These are phyloP conservation scores for Drosophila birchii DNA, from an alignment of 2,888 invertebrate species.

Conservation along the genomic window DNA sequence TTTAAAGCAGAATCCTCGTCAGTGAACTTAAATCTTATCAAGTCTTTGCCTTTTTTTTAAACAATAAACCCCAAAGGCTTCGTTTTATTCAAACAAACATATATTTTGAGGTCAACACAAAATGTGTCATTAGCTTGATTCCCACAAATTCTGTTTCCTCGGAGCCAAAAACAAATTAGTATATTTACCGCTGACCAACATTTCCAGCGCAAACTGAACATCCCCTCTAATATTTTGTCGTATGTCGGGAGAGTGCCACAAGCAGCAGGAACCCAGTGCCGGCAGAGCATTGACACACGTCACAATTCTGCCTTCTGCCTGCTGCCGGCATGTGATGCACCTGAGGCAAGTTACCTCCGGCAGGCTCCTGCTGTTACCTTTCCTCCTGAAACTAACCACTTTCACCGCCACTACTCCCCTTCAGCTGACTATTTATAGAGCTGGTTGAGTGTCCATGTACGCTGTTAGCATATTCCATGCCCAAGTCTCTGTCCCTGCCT, in stretches of 20 bases:
- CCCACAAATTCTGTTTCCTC: constrained; percentile 9
- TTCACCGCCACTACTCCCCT: constrained; percentile 1
- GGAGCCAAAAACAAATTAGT: constrained; percentile 17
- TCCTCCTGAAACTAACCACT: background rate
- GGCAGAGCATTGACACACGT: constrained; percentile 44
- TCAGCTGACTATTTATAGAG: constrained; percentile 69
- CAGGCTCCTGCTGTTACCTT: too few relatives aligned
- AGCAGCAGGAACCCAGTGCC: constrained; percentile 32
- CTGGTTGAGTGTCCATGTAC: constrained; percentile 63
- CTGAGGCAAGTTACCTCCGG: constrained; percentile 37
- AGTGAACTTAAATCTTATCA: too few relatives aligned
- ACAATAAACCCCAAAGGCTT: background rate
- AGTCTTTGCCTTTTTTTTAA: background rate
- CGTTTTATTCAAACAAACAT: background rate
- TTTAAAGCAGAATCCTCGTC: background rate
- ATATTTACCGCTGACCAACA: constrained; percentile 28
- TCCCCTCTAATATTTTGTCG: background rate
- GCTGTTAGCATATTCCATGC: constrained; percentile 39
- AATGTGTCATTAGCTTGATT: constrained; percentile 11
- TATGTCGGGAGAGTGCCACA: constrained; percentile 11
- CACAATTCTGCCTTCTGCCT: constrained; percentile 32
- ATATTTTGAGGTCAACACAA: constrained; percentile 8
- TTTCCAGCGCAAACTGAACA: constrained; percentile 13
- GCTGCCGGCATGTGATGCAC: constrained; percentile 38
- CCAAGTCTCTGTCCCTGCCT: constrained; percentile 6